phyloP scores from a whole-genome alignment of 2,888 invertebrate genomes.

The Drosophila robusta region DNA sequence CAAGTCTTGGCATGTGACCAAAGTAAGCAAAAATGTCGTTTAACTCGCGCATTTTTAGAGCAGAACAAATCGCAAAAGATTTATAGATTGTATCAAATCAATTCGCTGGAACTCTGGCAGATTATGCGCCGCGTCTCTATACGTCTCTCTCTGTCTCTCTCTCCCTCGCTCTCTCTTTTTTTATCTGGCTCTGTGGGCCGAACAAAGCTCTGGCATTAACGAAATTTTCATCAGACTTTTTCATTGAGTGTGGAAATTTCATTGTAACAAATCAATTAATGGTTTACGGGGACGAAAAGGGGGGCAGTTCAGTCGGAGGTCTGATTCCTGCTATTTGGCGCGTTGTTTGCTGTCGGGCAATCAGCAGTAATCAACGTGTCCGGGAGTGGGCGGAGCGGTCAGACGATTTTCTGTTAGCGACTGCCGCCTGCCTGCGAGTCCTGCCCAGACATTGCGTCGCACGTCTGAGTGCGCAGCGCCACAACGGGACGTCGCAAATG shows the following conservation, averaged over 20 bases:
- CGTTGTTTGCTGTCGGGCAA: constrained; percentile 72
- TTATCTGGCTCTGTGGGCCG: constrained; percentile 4
- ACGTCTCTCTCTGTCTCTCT: not conserved
- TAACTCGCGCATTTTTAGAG: constrained; percentile 41
- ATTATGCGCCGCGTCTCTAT: constrained; percentile 4
- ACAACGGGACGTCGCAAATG: constrained; percentile 22
- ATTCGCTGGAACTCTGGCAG: constrained; percentile 22
- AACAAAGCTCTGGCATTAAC: constrained; percentile 58
- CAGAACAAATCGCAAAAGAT: constrained; percentile 40
- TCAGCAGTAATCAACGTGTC: constrained; percentile 73
- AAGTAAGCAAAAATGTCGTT: constrained; percentile 38
- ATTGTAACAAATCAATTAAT: constrained; percentile 79
- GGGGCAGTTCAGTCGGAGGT: constrained; percentile 32
- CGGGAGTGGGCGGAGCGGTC: constrained; percentile 33
- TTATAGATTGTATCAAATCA: constrained; percentile 54
- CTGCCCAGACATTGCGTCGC: constrained; percentile 69
- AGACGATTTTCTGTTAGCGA: constrained; percentile 44
- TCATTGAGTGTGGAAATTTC: constrained; percentile 73
- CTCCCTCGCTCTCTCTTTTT: no score
- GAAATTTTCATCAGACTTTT: constrained; percentile 55
- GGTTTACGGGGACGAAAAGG: constrained; percentile 16
- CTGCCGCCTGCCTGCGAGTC: constrained; percentile 35
- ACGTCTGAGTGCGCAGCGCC: constrained; percentile 63
- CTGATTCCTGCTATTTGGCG: constrained; percentile 72
- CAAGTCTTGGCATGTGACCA: constrained; percentile 63